Evolutionary conservation across 2,888 invertebrate genomes (phyloP).

Genomic region (Ectemnius cavifrons): DNA sequence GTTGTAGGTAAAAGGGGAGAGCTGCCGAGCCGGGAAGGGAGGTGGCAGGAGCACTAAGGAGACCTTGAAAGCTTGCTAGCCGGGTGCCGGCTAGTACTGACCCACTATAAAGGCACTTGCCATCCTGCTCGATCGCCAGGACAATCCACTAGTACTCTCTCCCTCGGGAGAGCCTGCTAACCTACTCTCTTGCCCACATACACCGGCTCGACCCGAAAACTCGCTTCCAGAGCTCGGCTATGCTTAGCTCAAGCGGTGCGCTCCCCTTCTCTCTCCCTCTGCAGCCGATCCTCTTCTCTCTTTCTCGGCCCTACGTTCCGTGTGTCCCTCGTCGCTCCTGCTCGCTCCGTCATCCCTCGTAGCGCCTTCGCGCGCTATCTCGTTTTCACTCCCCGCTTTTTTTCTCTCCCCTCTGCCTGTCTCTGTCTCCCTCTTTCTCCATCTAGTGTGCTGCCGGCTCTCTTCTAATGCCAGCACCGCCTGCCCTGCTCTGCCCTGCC

Average conservation of each 20-base stretch:
- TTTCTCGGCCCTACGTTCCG: constrained; percentile 28
- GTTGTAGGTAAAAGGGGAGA: constrained; percentile 60
- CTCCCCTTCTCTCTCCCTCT: constrained; percentile 31
- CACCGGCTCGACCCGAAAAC: constrained; percentile 65
- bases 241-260: constrained; percentile 55
- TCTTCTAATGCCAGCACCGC: constrained; percentile 13
- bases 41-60: constrained; percentile 57
- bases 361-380: constrained; percentile 19
- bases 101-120: constrained; percentile 78
- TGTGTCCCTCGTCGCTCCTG: constrained; percentile 31
- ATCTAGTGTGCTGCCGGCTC: constrained; percentile 29
- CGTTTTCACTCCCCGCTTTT: constrained; percentile 35
- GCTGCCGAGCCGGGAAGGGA: constrained; percentile 21
- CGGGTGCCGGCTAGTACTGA: constrained; percentile 75
- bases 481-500: too few species aligned
- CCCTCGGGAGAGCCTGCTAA: constrained; percentile 73
- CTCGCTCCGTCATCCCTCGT: constrained; percentile 11
- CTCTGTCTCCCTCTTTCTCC: constrained; percentile 53
- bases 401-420: constrained; percentile 57
- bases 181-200: constrained; percentile 69
- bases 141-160: constrained; percentile 68
- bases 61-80: constrained; percentile 75
- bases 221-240: constrained; percentile 64
- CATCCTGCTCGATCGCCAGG: constrained; percentile 71
- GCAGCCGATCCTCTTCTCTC: constrained; percentile 23